Evolutionary conservation across 1,140 invertebrate genomes (phyloP).

Genomic region (Drosophila fuyamai): DNA sequence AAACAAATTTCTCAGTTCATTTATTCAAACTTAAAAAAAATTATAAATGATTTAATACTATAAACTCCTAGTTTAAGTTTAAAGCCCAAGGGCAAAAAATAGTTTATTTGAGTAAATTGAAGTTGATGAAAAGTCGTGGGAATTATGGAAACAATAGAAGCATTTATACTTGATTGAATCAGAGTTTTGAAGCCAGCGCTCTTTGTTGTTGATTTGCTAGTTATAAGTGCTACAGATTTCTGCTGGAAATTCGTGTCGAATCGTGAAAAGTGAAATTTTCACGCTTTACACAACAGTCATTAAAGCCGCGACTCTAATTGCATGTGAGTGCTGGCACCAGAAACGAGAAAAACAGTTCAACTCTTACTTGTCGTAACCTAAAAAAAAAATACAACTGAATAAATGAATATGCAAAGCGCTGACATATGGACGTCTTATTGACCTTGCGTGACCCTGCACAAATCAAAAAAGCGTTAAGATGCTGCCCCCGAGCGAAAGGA

Average conservation of each 20-base stretch:
- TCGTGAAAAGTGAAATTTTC: constrained; percentile 44
- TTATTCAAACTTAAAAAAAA: not conserved
- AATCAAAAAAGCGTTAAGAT: constrained; percentile 11
- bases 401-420: constrained; percentile 28
- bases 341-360: constrained; percentile 18
- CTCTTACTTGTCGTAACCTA: constrained; percentile 19
- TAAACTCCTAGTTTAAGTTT: not conserved
- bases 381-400: constrained; percentile 16
- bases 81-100: constrained; percentile 15
- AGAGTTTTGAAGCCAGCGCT: constrained; percentile 1
- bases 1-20: not conserved
- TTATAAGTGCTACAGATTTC: constrained; percentile 22
- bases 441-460: constrained; percentile 43
- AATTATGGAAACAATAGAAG: constrained; percentile 14
- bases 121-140: constrained; percentile 28
- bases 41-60: not conserved
- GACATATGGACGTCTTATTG: constrained; percentile 34
- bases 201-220: constrained; percentile 19
- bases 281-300: constrained; percentile 23
- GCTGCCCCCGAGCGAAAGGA: constrained; percentile 31
- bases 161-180: constrained; percentile 30
- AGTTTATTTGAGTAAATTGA: constrained; percentile 31
- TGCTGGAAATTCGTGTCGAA: constrained; percentile 12
- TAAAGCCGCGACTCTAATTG: constrained; percentile 16
- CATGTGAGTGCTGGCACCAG: constrained; percentile 18